Conservation (phyloP, 2,888 invertebrate species). For the Chaitophorus viminalis region DNA sequence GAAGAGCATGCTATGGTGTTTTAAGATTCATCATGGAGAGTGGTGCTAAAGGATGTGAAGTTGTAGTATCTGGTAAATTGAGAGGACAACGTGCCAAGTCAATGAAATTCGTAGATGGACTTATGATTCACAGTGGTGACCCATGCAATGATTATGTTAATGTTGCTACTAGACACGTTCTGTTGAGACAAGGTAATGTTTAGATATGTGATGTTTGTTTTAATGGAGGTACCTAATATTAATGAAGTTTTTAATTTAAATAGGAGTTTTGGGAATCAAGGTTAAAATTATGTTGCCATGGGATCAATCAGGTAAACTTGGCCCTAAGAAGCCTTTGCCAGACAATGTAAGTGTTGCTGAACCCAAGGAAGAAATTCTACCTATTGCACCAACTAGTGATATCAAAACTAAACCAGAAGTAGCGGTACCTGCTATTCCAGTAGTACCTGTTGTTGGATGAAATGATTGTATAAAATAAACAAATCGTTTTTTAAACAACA, state of each 20-base stretch:
- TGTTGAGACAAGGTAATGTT: constrained; percentile 87
- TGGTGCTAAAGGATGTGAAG: constrained; percentile 96
- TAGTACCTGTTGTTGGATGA: constrained; percentile 64
- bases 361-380: constrained; percentile 92
- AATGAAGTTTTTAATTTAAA: constrained; percentile 45
- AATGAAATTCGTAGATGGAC: constrained; percentile 99
- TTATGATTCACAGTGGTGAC: constrained; percentile 99
- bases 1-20: constrained; percentile 98
- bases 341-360: constrained; percentile 97
- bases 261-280: constrained; percentile 75
- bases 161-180: constrained; percentile 96
- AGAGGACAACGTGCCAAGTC: constrained; percentile 99
- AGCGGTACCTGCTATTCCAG: constrained; percentile 70
- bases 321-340: constrained; percentile 96
- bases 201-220: not conserved
- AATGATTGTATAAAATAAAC: constrained; percentile 58
- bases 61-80: constrained; percentile 98
- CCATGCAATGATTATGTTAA: constrained; percentile 99
- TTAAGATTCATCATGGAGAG: constrained; percentile 98
- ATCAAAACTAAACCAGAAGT: constrained; percentile 76
- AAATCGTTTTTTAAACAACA: constrained; percentile 43
- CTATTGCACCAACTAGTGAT: constrained; percentile 79
- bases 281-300: constrained; percentile 99
- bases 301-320: constrained; percentile 97
- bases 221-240: not conserved